Base-by-base conservation (phyloP, 37 sponge, comb jelly and placozoan genomes). In the Theonella swinhoei region DNA sequence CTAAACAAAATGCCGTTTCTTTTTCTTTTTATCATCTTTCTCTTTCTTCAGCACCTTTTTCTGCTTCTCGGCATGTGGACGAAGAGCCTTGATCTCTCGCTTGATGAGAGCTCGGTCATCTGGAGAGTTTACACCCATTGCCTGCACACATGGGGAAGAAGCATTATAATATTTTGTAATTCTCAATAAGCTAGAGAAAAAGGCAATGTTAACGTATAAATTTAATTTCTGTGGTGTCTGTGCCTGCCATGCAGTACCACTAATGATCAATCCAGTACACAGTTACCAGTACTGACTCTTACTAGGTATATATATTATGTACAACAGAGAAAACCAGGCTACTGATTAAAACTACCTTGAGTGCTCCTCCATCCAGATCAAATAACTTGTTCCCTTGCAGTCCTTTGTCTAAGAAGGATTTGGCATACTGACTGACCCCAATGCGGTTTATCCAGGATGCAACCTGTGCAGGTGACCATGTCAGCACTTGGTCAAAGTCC, bases 11-110 rank as follows among this genome's bases (percentile, higher is more conserved):
- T 88, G 74, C 66, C 69, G 70, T 43, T 82, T 82, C 63, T 89
- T 89, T 32, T 89, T 89, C 84, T 89, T 89, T 23, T 89, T 84
- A 28, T 89, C 89, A 17, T 83, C 77, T 39, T 58, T 32, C 35
- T 79, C 72, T 28, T 79, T 83, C 28, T 89, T 84, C 1, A 83
- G 8, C 7, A 72, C 26, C 39, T 83, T 83, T 64, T 79, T 89
- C n/a, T 78, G 78, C 35, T 83, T 89, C 58, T 89, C 89, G 24
- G 80, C 80, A 65, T 47, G 72, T 20, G 83, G 80, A 31, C 83
- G 82, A 31, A 89, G 74, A 23, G 47, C 43, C 73, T 89, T 89
- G 24, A 89, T 17, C 29, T 89, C 84, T 28, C 71, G 78, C 77
- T 83, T 89, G 67, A 89, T 77, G 1, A 63, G 31, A 65, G 28